These are phyloP conservation scores for Chondrilla cf. caribensis DNA, from an alignment of 37 sponge, comb jelly and placozoan genomes.

Conservation along the genomic window DNA sequence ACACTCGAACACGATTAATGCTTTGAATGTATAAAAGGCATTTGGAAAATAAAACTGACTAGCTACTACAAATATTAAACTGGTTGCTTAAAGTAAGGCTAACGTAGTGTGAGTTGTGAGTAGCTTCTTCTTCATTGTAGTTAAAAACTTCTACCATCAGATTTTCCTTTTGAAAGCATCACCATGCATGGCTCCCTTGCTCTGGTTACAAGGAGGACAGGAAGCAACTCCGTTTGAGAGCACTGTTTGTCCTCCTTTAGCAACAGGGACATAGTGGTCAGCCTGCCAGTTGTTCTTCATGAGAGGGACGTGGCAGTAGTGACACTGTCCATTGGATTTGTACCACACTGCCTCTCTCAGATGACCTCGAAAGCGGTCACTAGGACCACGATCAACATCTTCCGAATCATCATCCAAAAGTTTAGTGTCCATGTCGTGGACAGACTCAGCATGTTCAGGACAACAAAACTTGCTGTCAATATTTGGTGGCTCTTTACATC, in stretches of 20 bases:
- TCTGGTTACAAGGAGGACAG: conserved; percentile 20
- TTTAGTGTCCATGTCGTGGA: not conserved
- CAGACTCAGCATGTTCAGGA: not conserved
- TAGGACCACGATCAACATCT: not conserved
- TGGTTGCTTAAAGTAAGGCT: too few relatives aligned
- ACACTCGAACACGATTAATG: too few relatives aligned
- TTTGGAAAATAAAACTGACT: too few relatives aligned
- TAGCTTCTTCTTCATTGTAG: too few relatives aligned
- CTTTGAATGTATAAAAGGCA: too few relatives aligned
- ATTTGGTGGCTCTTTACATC: not conserved
- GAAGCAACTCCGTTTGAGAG: not conserved
- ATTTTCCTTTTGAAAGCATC: not conserved
- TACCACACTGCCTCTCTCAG: not conserved
- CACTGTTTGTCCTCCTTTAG: not conserved
- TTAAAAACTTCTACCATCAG: too few relatives aligned
- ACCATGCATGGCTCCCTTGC: not conserved
- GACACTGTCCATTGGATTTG: not conserved
- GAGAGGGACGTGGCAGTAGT: not conserved
- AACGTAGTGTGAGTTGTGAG: too few relatives aligned
- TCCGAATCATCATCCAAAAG: not conserved
- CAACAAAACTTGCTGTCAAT: not conserved
- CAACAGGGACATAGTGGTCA: conserved; percentile 10
- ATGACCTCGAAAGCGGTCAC: not conserved
- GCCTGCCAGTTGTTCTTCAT: not conserved
- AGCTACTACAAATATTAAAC: too few relatives aligned